Evolutionary conservation across 2,113 vertebrate species (phyloP).

Genomic region (Chlorocebus sabaeus): DNA sequence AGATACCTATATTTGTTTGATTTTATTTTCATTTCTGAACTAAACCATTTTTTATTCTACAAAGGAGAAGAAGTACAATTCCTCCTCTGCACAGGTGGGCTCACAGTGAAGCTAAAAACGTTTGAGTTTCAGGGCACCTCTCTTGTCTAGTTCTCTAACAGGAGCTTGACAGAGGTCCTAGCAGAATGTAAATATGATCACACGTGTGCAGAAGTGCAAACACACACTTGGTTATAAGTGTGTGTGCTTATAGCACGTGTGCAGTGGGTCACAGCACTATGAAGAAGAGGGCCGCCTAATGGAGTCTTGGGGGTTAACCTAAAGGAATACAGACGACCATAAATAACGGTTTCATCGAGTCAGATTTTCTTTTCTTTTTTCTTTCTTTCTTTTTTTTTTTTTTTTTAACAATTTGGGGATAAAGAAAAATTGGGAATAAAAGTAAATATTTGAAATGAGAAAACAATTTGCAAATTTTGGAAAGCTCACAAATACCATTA

Average conservation of each 20-base stretch:
- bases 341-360: neutral
- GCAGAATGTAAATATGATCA: neutral
- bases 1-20: neutral
- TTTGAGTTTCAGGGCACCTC: neutral
- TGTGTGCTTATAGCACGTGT: neutral
- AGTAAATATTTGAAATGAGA: neutral
- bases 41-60: neutral
- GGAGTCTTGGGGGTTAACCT: accelerated
- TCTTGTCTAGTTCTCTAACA: neutral
- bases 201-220: too few relatives aligned
- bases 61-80: neutral
- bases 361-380: neutral
- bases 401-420: neutral
- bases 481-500: neutral
- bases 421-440: neutral
- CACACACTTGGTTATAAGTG: neutral
- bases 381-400: neutral
- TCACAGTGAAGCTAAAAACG: neutral
- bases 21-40: neutral
- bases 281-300: neutral
- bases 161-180: neutral
- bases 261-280: accelerated
- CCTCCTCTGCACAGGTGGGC: neutral
- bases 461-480: neutral
- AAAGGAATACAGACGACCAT: neutral